Evolutionary conservation across 2,113 vertebrate genomes (phyloP).

Genomic region (Euleptes europaea): DNA sequence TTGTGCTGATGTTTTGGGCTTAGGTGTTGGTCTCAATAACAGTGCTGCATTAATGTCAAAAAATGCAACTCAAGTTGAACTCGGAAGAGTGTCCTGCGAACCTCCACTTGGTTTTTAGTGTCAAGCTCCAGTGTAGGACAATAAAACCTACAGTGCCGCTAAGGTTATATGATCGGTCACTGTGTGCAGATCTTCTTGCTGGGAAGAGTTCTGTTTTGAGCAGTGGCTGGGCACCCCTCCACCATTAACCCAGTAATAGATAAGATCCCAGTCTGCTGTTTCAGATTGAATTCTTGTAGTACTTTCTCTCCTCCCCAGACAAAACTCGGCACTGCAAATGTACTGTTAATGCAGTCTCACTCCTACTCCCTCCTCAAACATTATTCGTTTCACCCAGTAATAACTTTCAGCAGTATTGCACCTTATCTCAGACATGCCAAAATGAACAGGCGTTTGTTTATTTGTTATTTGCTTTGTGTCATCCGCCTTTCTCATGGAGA

Average conservation of each 20-base stretch:
- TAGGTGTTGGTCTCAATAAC: background rate
- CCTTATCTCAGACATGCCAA: background rate
- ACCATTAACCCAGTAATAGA: background rate
- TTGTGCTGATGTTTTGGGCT: background rate
- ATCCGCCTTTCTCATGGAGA: too few species aligned
- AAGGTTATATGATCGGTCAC: background rate
- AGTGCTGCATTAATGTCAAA: background rate
- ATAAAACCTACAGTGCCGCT: background rate
- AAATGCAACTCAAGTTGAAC: background rate
- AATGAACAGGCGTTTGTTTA: background rate
- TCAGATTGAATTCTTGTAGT: background rate
- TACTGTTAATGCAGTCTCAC: background rate
- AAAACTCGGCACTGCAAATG: background rate
- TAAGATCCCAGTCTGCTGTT: background rate
- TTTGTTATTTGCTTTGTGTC: too few species aligned
- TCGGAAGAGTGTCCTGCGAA: background rate
- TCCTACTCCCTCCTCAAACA: background rate
- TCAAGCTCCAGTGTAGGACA: background rate
- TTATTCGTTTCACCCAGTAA: background rate
- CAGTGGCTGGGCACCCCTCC: background rate
- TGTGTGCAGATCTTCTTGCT: too few species aligned
- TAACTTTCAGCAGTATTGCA: background rate
- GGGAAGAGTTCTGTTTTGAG: background rate
- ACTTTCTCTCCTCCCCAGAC: background rate
- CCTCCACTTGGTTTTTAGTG: background rate